Evolutionary conservation across 1,140 invertebrate species (phyloP).

Genomic region (Philotrypesis tridentata): DNA sequence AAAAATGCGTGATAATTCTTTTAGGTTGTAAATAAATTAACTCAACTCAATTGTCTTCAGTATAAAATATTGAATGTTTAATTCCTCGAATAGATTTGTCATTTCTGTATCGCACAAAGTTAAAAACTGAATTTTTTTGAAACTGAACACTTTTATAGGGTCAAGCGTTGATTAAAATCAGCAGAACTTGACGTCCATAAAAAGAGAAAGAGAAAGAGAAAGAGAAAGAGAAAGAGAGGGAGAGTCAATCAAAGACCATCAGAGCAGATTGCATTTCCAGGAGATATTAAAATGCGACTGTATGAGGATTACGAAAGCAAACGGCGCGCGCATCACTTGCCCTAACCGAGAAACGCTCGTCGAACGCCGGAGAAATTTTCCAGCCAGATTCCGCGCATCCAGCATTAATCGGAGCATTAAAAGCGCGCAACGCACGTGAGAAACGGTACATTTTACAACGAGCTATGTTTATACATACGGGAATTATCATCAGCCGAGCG

Average conservation of each 20-base stretch:
- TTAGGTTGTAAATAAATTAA: too few relatives aligned
- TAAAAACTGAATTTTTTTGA: too few relatives aligned
- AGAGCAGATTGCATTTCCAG: neutral
- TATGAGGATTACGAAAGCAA: neutral
- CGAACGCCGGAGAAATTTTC: neutral
- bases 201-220: too few relatives aligned
- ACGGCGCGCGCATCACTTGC: neutral
- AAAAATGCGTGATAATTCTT: too few relatives aligned
- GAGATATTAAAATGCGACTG: neutral
- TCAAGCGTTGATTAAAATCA: too few relatives aligned
- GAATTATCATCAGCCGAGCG: neutral
- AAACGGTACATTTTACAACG: neutral
- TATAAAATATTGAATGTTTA: too few relatives aligned
- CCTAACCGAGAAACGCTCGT: neutral
- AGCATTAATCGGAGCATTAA: conserved; percentile 1
- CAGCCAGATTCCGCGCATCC: neutral
- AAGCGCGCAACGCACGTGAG: neutral
- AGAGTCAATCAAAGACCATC: neutral
- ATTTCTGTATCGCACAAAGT: too few relatives aligned
- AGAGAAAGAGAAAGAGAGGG: neutral
- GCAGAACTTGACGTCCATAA: too few relatives aligned
- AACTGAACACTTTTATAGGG: too few relatives aligned
- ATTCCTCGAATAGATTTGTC: too few relatives aligned
- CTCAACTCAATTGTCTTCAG: too few relatives aligned
- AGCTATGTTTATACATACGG: neutral